A percentile compares a stretch with the other conserved stretches of the same genome.
These are phyloP conservation scores for Apamea crenata DNA, from an alignment of 2,888 invertebrate genomes.

Conservation along the genomic window DNA sequence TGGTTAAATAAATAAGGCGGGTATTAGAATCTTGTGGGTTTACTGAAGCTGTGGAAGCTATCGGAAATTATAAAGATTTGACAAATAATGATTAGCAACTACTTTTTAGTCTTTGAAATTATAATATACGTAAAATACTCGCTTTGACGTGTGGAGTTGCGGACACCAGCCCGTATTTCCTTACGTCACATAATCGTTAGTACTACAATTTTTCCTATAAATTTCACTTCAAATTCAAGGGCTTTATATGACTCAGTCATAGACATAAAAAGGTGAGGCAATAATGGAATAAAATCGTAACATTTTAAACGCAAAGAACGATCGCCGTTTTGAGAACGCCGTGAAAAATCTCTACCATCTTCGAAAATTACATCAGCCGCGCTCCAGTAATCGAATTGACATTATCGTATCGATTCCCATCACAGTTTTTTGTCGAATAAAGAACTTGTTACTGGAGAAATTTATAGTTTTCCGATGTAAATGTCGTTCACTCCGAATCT, in stretches of 20 bases:
- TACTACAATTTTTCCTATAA: neutral
- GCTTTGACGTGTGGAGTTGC: neutral
- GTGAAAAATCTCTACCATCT: constrained; percentile 5
- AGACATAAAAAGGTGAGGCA: neutral
- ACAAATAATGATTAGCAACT: neutral
- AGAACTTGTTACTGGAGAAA: constrained; percentile 43
- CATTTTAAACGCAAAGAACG: neutral
- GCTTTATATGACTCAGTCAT: neutral
- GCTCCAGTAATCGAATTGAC: constrained; percentile 26
- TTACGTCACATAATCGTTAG: neutral
- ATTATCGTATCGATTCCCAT: constrained; percentile 44
- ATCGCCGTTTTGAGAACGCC: neutral
- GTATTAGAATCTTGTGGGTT: neutral
- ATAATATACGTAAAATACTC: neutral
- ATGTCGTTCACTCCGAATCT: constrained; percentile 33
- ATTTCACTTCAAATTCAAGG: neutral
- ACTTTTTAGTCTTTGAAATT: neutral
- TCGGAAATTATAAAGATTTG: neutral
- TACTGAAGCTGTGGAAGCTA: neutral
- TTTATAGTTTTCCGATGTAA: constrained; percentile 60
- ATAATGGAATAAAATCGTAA: neutral
- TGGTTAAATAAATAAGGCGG: constrained; percentile 2
- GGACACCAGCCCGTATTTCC: neutral
- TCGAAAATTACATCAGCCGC: constrained; percentile 11
- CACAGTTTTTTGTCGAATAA: constrained; percentile 38